Evolutionary conservation across 2,797 vertebrate genomes (phyloP).

Genomic region (Sus cebifrons): DNA sequence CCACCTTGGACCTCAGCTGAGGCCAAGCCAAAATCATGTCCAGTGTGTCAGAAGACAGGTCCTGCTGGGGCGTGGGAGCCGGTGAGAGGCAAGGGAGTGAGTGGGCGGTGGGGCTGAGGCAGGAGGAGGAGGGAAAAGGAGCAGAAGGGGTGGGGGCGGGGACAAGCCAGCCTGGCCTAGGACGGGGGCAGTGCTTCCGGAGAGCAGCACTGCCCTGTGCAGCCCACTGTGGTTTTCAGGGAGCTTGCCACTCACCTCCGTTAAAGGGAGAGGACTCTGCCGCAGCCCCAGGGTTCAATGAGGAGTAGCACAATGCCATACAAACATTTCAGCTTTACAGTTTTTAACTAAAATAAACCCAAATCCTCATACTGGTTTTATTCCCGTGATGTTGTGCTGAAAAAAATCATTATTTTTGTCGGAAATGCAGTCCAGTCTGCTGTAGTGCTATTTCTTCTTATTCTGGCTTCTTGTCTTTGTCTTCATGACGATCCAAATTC

Average conservation of each 20-base stretch:
- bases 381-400: neutral
- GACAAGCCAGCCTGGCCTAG: neutral
- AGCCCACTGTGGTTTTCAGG: neutral
- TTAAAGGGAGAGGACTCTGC: neutral
- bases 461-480: neutral
- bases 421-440: no score
- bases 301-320: neutral
- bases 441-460: neutral
- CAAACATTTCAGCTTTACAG: neutral
- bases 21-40: neutral
- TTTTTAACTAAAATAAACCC: no score
- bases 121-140: neutral
- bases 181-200: neutral
- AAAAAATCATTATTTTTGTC: neutral
- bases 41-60: neutral
- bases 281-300: neutral
- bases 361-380: neutral
- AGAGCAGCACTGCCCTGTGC: fast-evolving
- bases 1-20: neutral
- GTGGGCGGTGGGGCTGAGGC: neutral
- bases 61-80: neutral
- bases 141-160: fast-evolving
- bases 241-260: no score
- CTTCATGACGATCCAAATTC: neutral
- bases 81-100: neutral